Base-by-base conservation (phyloP, 1,140 invertebrate species). In the Neodiprion pinetum region DNA sequence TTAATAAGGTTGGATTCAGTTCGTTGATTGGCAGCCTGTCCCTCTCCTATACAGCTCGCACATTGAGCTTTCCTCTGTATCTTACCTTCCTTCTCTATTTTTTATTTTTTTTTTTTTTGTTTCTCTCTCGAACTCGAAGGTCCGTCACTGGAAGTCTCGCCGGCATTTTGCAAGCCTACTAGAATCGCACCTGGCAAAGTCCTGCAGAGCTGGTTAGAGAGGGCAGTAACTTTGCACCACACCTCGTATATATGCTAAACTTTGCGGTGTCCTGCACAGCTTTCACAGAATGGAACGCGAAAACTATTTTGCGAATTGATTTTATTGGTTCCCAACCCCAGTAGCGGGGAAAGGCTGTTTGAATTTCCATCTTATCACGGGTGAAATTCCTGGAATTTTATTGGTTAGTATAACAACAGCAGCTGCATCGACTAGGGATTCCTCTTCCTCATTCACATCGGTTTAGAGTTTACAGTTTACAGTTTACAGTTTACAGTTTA, bases 201-300 rank as follows among this genome's bases (percentile, higher is more conserved):
- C 28, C 28, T 3, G 28, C 28, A 2, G 28, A 40, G 28, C 28
- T 40, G 53, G 53, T 17, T 17, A 61, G 53, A 17, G 53, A 12
- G 53, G 3, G 11, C 53, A 61, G 53, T 61, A 61, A 61, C 53
- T 61, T 61, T 17, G 53, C 53, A 40, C 28, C 28, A 61, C 53
- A 61, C 53, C 53, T 61, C 53, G 53, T 61, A 61, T 61, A 61
- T 61, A 61, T 61, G 53, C 53, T 61, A 61, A 61, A 61, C 53
- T 12, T 61, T 61, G n/a, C 53, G 53, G 53, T 61, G 53, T 61
- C 53, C 53, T 17, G 28, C 28, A 40, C 28, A 40, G 28, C 28
- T 40, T 40, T 40, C 28, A 40, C 28, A 40, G 28, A 40, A 61
- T 17, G 53, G n/a, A 61, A 17, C 8, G 53, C 53, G 53, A 61